A percentile compares a stretch with the other conserved stretches of the same genome.
These are phyloP conservation scores for Lampropteryx suffumata DNA, from an alignment of 2,888 invertebrate species.

Conservation along the genomic window DNA sequence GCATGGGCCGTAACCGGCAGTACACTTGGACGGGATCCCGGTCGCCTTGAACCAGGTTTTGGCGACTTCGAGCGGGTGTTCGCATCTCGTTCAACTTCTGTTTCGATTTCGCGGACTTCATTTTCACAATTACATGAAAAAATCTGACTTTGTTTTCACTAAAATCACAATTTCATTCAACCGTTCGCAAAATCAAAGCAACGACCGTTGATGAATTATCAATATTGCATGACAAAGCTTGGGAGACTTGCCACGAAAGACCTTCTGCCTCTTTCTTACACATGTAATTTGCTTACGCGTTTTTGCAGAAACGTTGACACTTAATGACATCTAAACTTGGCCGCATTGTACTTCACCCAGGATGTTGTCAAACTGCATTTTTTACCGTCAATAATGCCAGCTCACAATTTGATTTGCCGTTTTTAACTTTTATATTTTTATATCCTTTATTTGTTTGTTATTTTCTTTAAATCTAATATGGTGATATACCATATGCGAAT, in stretches of 20 bases:
- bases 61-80: slow-evolving; percentile 72
- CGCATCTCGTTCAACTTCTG: slow-evolving; percentile 70
- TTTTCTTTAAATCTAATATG: too few relatives aligned
- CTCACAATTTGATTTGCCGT: neutral
- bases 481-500: too few relatives aligned
- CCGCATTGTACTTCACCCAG: slow-evolving; percentile 37
- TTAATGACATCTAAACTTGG: slow-evolving; percentile 30
- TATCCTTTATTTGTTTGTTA: too few relatives aligned
- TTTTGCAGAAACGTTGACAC: slow-evolving; percentile 40
- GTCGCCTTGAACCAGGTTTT: slow-evolving; percentile 63
- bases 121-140: slow-evolving; percentile 50
- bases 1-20: slow-evolving; percentile 92
- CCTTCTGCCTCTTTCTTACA: slow-evolving; percentile 38
- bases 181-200: slow-evolving; percentile 65
- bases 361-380: slow-evolving; percentile 31
- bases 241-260: slow-evolving; percentile 17
- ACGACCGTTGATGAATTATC: slow-evolving; percentile 64
- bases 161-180: slow-evolving; percentile 46
- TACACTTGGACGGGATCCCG: slow-evolving; percentile 94
- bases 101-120: slow-evolving; percentile 78
- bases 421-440: too few relatives aligned
- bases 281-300: slow-evolving; percentile 5
- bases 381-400: slow-evolving; percentile 28
- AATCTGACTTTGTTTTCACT: slow-evolving; percentile 36
- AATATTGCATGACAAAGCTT: slow-evolving; percentile 41